Evolutionary conservation across 23 tunicate genomes (phyloP), one percentile per base, ranked within the genome.

Genomic region (Ciona savignyi): DNA sequence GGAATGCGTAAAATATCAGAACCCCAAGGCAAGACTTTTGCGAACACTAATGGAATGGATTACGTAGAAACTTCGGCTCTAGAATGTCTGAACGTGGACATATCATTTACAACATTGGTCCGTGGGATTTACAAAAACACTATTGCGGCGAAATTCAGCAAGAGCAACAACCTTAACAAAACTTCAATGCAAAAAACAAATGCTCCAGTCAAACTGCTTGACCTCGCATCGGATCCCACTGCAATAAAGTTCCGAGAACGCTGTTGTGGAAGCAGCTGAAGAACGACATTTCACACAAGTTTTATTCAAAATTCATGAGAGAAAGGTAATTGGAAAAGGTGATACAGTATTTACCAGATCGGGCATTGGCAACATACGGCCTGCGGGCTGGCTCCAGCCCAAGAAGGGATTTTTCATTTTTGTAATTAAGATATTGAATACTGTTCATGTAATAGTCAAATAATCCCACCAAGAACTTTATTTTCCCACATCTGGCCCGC

Each of bases 31-130:
- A 67, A 71, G 65, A 85, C 83, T 1, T 91, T 84, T 76, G 91
- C 97, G 22, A 69, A 65, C n/a, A 56, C 64, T 25, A 79, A 91
- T 32, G 73, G 75, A 28, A 25, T 91, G 83, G 28, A 33, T 23
- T 91, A 84, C 76, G 75, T 91, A 33, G 97, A 91, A 80, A 80
- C 90, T 24, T 91, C 97, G 6, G 97, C 97, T 3, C 42, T 91
- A 27, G 70, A 91, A 62, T 74, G 78, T 67, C 84, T 91, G 11
- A 91, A 91, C 49, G 91, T 91, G 19, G 86, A 84, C 32, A 78
- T 72, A 24, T 85, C 97, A 3, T 91, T 91, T 51, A 70, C 63
- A 1, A 20, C 82, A 20, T 82, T 91, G 35, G 70, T 91, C 2
- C 30, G 74, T 24, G 70, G 79, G 66, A 71, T 91, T 33, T 80